Conservation (phyloP, 1,140 invertebrate genomes). For the Phocides pigmalion region DNA sequence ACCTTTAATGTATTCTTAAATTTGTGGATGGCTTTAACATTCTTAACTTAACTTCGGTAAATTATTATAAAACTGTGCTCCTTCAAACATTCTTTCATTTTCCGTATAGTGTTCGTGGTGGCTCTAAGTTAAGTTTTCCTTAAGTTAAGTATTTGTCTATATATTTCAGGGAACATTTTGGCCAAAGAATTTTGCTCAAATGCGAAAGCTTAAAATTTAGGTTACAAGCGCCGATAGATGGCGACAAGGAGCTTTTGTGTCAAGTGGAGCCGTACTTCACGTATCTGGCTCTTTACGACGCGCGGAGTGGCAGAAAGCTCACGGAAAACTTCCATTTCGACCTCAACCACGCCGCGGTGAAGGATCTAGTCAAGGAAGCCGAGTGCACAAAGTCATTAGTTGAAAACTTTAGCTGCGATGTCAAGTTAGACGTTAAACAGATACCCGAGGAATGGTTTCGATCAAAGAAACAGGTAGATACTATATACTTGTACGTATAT, state of each 20-base stretch:
- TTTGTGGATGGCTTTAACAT: too few species aligned
- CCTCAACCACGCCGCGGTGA: conserved; percentile 89
- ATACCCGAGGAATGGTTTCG: conserved; percentile 79
- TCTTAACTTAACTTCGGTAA: too few species aligned
- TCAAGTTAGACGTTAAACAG: conserved; percentile 79
- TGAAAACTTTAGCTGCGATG: conserved; percentile 79
- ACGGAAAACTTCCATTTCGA: conserved; percentile 97
- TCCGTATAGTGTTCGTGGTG: too few species aligned
- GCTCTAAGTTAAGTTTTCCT: too few species aligned
- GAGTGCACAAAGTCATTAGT: conserved; percentile 74
- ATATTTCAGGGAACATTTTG: conserved; percentile 91
- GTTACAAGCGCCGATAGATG: conserved; percentile 91
- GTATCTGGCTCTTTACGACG: conserved; percentile 93
- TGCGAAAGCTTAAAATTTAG: conserved; percentile 93
- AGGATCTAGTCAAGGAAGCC: conserved; percentile 76
- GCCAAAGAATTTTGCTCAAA: conserved; percentile 91
- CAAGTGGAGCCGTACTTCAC: conserved; percentile 97
- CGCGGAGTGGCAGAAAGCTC: conserved; percentile 92
- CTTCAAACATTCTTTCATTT: too few species aligned
- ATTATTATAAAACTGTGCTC: too few species aligned
- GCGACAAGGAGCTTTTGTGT: conserved; percentile 89
- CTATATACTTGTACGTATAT: too few species aligned
- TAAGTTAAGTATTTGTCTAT: neutral
- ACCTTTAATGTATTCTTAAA: too few species aligned
- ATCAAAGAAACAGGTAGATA: conserved; percentile 76